Conservation (phyloP, 2,888 invertebrate genomes). For the Bombyx huttoni region DNA sequence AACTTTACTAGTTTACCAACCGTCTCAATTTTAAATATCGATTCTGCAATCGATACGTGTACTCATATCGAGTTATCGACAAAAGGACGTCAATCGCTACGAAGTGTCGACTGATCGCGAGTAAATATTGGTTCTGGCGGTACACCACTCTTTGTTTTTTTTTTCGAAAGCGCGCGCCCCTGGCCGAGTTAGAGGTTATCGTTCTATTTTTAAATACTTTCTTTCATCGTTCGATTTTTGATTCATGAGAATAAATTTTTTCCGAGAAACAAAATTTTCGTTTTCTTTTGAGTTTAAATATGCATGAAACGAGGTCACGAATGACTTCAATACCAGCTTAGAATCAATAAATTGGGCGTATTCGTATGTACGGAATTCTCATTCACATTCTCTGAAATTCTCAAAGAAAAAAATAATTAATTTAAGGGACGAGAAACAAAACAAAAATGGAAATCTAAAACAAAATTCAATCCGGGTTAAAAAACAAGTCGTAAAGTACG, state of each 20-base stretch:
- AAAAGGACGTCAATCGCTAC: slow-evolving; percentile 29
- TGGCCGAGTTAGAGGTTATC: slow-evolving; percentile 68
- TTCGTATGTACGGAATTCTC: too few species aligned
- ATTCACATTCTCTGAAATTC: too few species aligned
- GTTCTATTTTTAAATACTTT: slow-evolving; percentile 57
- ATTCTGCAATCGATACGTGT: slow-evolving; percentile 7
- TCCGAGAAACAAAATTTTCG: not conserved
- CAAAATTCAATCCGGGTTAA: too few species aligned
- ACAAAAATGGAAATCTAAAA: too few species aligned
- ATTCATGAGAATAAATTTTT: not conserved
- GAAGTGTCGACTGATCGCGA: slow-evolving; percentile 35
- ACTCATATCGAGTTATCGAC: slow-evolving; percentile 28
- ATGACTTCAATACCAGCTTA: too few species aligned
- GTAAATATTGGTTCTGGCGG: slow-evolving; percentile 33
- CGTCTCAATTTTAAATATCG: not conserved
- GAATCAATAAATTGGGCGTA: too few species aligned
- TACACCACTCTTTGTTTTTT: slow-evolving; percentile 20
- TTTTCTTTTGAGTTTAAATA: not conserved
- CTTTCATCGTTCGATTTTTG: slow-evolving; percentile 35
- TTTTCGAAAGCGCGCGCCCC: slow-evolving; percentile 52
- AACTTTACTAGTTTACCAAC: not conserved
- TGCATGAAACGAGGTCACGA: not conserved
- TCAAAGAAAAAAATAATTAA: too few species aligned
- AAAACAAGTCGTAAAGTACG: too few species aligned
- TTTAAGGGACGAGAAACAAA: too few species aligned